Evolutionary conservation across 1,140 invertebrate genomes (phyloP).

Genomic region (Macrotrachela quadricornifera): DNA sequence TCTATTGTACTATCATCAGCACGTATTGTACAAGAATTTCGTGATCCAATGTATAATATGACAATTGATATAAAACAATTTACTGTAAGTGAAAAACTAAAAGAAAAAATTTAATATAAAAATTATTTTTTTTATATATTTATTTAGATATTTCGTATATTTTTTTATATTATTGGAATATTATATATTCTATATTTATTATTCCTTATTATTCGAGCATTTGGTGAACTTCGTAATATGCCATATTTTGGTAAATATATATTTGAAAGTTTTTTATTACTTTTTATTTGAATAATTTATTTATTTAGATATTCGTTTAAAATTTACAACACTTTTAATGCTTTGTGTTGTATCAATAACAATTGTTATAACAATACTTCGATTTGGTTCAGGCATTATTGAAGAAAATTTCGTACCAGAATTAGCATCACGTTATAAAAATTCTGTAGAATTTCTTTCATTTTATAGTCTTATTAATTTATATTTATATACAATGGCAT

Average conservation of each 20-base stretch:
- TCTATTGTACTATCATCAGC: constrained; percentile 28
- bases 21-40: constrained; percentile 43
- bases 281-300: constrained; percentile 2
- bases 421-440: constrained; percentile 59
- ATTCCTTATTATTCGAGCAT: constrained; percentile 61
- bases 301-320: constrained; percentile 59
- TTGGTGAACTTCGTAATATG: constrained; percentile 79
- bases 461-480: constrained; percentile 85
- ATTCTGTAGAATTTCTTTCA: constrained; percentile 75
- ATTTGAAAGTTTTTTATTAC: not conserved
- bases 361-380: constrained; percentile 49
- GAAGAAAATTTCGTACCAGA: constrained; percentile 80
- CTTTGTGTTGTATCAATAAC: constrained; percentile 56
- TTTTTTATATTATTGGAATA: constrained; percentile 41
- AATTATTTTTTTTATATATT: too few species aligned
- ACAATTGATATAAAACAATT: constrained; percentile 39
- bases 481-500: constrained; percentile 75
- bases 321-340: constrained; percentile 67
- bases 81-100: too few species aligned
- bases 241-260: constrained; percentile 69
- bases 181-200: constrained; percentile 64
- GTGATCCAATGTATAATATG: constrained; percentile 76
- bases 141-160: constrained; percentile 6
- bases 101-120: too few species aligned
- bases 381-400: constrained; percentile 63